Evolutionary conservation across 2,888 invertebrate genomes (phyloP).

Genomic region (Odontothrips loti): DNA sequence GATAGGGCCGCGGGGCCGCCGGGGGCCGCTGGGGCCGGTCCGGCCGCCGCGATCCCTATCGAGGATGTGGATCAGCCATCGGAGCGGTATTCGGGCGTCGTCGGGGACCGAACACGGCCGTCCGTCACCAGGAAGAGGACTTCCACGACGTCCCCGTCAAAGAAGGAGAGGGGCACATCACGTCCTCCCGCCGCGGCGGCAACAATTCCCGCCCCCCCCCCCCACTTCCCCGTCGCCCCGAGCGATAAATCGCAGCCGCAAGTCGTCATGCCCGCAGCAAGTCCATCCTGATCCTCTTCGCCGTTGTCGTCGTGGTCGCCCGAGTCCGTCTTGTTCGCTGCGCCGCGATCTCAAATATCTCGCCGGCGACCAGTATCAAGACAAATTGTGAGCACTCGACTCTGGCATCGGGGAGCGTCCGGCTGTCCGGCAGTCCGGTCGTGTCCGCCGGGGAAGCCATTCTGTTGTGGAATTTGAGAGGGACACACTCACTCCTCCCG

Average conservation of each 20-base stretch:
- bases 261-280: background rate
- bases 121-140: too few species aligned
- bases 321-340: background rate
- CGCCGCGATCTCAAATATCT: slow-evolving; percentile 13
- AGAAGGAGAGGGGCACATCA: too few species aligned
- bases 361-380: background rate
- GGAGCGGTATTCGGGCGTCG: background rate
- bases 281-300: too few species aligned
- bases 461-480: too few species aligned
- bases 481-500: too few species aligned
- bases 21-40: too few species aligned
- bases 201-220: background rate
- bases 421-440: too few species aligned
- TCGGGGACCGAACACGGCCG: background rate
- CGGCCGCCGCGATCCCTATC: too few species aligned
- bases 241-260: background rate
- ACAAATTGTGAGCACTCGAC: background rate
- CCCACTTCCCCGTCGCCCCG: background rate
- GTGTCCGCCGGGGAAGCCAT: too few species aligned
- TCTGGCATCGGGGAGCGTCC: background rate
- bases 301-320: background rate
- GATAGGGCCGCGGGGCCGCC: background rate
- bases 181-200: background rate
- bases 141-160: too few species aligned
- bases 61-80: background rate